Evolutionary conservation across 1,140 invertebrate genomes (phyloP), one percentile per base, ranked within the genome.

Genomic region (roundworm (Caenorhabditis elegans)): DNA sequence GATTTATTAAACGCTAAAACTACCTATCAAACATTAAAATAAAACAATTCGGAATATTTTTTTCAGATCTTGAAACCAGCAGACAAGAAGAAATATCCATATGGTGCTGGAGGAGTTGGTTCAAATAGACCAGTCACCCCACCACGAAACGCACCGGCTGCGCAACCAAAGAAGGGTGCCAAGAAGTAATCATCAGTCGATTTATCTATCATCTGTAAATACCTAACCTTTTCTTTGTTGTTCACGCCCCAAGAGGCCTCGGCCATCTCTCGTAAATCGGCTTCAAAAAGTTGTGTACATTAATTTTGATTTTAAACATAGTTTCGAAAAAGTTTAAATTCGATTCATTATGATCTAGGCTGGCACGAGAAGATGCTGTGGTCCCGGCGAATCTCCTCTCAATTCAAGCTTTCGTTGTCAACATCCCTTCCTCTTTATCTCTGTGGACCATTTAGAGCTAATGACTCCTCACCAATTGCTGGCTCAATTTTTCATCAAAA

Each of bases 81-180:
- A 22, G 92, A 92, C 85, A 93, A 93, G 87, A 92, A 93, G 88
- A 93, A 92, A 85, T 92, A 92, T 84, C 90, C 92, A 5, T 92
- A 92, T 85, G 90, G 91, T 49, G 48, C 77, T 8, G 22, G 75
- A 46, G 90, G 91, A 60, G 86, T 92, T 65, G 92, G 91, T 83
- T 86, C 91, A 19, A 91, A 91, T 79, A 91, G 92, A 79, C 92
- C 92, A 34, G 90, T 92, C 26, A 97, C 96, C 89, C 96, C 96
- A 87, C 96, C 96, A 80, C 92, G 95, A 85, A 90, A 90, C 43
- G 65, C 80, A 22, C 83, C 87, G 31, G 76, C 86, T 4, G 53
- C 46, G 5, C 36, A 43, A 51, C 82, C 80, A 26, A 77, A 78
- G 43, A 89, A 90, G 70, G 89, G 90, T 53, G 80, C 86, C 10